Base-by-base conservation (phyloP, 1,140 invertebrate genomes). In the Oreohelix idahoensis region DNA sequence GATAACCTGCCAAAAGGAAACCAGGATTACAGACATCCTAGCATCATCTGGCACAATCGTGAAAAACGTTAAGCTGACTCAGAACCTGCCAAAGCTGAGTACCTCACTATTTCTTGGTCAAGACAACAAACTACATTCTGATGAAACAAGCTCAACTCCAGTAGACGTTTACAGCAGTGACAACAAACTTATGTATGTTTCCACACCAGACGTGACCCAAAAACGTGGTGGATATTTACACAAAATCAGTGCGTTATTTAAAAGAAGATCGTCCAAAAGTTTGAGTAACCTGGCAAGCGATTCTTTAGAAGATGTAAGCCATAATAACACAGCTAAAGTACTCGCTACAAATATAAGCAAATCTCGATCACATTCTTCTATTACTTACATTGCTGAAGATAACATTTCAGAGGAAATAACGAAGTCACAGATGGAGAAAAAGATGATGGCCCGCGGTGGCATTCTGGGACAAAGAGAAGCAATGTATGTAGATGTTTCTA, bases 171-270 rank as follows among this genome's bases (percentile, higher is more conserved):
- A 32, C 17, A 66, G 32, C 0, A 8, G 1, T 35, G 29, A 35
- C 29, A 35, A 0, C 0, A 32, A 66, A 66, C 23, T 0, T 23
- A 66, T 32, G 63, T 13, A 23, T 35, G 32, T 36, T 32, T 29
- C 74, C 15, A 51, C 26, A 2, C 10, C 26, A 20, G 42, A 76
- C 23, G 26, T 35, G 5, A 32, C 74, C 15, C 13, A 26, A 4
- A 51, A 76, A 35, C 42, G 74, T 35, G 1, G 11, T 10, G 42
- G 74, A 35, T 76, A 76, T 51, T 35, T 76, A 1, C 38, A 51
- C 1, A 76, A 76, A 76, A 35, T 76, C 38, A 29, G 42, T 8
- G n/a, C 74, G 1, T 35, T 76, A 29, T 76, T 76, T 35, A 39
- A 51, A 35, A 10, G 23, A 17, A 51, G 36, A 35, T 76, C 74